Evolutionary conservation across 2,888 invertebrate species (phyloP).

Genomic region (Erynnis tages): DNA sequence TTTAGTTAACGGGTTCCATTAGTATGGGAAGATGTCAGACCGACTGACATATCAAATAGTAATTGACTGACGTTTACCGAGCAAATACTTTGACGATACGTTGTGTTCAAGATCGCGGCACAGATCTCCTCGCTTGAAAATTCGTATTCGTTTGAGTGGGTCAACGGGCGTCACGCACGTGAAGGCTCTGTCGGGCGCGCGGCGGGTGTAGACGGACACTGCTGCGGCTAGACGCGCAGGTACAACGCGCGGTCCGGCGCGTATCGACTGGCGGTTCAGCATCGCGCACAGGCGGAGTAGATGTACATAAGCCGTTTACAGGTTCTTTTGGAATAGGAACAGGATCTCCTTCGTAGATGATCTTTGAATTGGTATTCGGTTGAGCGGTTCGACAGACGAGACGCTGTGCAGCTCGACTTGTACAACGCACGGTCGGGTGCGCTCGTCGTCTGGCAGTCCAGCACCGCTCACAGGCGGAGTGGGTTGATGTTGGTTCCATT

Average conservation of each 20-base stretch:
- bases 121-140: too few species aligned
- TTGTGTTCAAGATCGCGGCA: too few species aligned
- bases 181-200: slow-evolving; percentile 84
- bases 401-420: slow-evolving; percentile 90
- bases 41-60: too few species aligned
- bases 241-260: slow-evolving; percentile 85
- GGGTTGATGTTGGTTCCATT: too few species aligned
- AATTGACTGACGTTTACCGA: too few species aligned
- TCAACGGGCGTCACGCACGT: slow-evolving; percentile 89
- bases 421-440: slow-evolving; percentile 85
- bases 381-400: slow-evolving; percentile 83
- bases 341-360: too few species aligned
- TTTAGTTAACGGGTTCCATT: too few species aligned
- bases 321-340: too few species aligned
- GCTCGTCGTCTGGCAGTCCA: slow-evolving; percentile 91
- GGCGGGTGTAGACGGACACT: slow-evolving; percentile 91
- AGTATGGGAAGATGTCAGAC: too few species aligned
- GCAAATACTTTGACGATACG: too few species aligned
- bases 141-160: slow-evolving; percentile 79
- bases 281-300: slow-evolving; percentile 88
- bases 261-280: slow-evolving; percentile 91
- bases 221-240: slow-evolving; percentile 89
- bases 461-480: slow-evolving; percentile 89
- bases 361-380: too few species aligned
- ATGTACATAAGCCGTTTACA: slow-evolving; percentile 36